A percentile compares a stretch with the other conserved stretches of the same genome.
phyloP scores from a whole-genome alignment of 2,113 vertebrate genomes.

The Halcyon senegalensis region DNA sequence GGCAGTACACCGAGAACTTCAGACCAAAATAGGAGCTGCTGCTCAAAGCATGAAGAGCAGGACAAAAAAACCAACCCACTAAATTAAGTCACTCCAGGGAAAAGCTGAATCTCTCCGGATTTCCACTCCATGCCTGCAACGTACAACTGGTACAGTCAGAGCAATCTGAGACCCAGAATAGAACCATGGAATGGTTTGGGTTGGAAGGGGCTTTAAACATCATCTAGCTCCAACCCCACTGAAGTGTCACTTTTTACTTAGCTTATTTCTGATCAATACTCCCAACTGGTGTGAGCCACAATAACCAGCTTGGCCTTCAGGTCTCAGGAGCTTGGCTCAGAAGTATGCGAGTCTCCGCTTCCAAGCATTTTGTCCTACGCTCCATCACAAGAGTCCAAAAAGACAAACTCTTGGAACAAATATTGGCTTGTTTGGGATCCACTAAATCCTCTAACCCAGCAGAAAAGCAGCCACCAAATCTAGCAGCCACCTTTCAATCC shows the following conservation, averaged over 20 bases:
- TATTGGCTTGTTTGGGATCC: accelerated
- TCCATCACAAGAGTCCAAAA: background rate
- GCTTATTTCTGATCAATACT: background rate
- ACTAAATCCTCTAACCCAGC: background rate
- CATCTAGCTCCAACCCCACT: background rate
- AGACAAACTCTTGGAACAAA: background rate
- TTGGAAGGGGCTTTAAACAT: background rate
- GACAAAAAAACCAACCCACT: background rate
- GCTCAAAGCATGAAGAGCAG: background rate
- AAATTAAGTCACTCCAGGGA: background rate
- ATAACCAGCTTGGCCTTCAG: background rate
- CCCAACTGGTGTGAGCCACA: background rate
- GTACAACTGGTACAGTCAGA: background rate
- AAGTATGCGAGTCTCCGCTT: background rate
- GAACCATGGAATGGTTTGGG: background rate
- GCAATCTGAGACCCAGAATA: background rate
- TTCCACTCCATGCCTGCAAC: background rate
- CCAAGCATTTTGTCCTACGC: background rate
- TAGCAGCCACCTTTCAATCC: background rate
- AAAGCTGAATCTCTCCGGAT: background rate
- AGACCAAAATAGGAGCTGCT: conserved; percentile 34
- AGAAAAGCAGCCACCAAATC: background rate
- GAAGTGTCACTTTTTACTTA: background rate
- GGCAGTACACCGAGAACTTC: background rate
- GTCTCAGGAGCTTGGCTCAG: background rate